Percentiles rank a stretch among this genome's conserved stretches.
Evolutionary conservation across 1,140 invertebrate genomes (phyloP).

Genomic region (Bursaphelenchus mucronatus): DNA sequence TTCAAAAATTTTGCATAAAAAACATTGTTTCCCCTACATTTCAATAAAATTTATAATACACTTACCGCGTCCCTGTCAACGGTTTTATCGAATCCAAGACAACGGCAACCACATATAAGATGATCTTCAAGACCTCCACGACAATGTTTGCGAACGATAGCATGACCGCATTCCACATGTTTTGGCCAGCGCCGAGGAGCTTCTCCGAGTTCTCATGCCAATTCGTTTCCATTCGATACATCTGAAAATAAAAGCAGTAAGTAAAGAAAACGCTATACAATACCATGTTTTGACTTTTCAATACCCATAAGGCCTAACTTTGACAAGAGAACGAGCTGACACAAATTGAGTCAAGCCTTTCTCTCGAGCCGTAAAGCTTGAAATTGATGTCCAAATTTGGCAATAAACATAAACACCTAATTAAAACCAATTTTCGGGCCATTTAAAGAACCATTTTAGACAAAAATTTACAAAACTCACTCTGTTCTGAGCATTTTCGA

Average conservation of each 20-base stretch:
- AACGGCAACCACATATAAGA: conserved; percentile 44
- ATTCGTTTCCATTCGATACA: conserved; percentile 43
- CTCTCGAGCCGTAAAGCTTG: too few species aligned
- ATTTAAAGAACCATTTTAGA: not conserved
- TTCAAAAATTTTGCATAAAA: too few species aligned
- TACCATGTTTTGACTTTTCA: too few species aligned
- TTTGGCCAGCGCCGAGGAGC: conserved; percentile 36
- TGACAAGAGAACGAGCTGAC: too few species aligned
- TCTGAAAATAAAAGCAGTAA: conserved; percentile 21
- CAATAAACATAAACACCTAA: too few species aligned
- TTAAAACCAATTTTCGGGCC: too few species aligned
- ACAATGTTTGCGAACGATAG: conserved; percentile 41
- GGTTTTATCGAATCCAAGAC: conserved; percentile 45
- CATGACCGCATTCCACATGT: conserved; percentile 46
- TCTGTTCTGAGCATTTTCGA: conserved; percentile 36
- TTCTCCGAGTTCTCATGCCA: conserved; percentile 48
- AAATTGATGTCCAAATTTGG: too few species aligned
- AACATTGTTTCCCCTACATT: too few species aligned
- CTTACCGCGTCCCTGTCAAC: conserved; percentile 39
- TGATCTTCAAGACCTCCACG: conserved; percentile 45
- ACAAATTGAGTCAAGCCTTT: not conserved
- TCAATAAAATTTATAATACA: conserved; percentile 23
- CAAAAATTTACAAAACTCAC: conserved; percentile 12
- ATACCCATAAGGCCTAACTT: too few species aligned
- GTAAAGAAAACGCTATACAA: too few species aligned